These are phyloP conservation scores for Eurytoma adleriae DNA, from an alignment of 2,888 invertebrate genomes.

Conservation along the genomic window DNA sequence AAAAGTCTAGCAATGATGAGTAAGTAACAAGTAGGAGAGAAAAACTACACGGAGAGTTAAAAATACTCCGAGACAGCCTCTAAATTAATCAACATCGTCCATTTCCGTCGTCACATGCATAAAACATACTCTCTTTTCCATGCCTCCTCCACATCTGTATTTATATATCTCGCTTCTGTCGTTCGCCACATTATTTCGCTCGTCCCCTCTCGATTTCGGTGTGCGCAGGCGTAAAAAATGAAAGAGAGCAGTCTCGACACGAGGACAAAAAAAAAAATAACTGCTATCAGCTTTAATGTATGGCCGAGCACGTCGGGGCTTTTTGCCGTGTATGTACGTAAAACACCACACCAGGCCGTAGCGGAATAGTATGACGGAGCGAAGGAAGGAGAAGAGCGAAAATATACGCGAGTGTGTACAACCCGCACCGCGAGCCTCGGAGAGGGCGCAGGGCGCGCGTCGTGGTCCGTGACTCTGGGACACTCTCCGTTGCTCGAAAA, in stretches of 20 bases:
- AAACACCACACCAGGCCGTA: too few species aligned
- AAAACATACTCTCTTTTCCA: conserved; percentile 39
- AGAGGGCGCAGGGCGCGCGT: too few species aligned
- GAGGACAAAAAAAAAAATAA: conserved; percentile 9
- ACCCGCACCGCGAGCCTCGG: too few species aligned
- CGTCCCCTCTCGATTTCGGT: conserved; percentile 11
- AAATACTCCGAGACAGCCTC: conserved; percentile 1
- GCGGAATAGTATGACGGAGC: not conserved
- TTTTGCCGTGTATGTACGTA: conserved; percentile 1
- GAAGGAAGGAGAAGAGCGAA: not conserved
- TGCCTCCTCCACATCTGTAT: conserved; percentile 6
- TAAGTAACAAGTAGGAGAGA: too few species aligned
- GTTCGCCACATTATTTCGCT: conserved; percentile 46
- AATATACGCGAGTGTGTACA: not conserved
- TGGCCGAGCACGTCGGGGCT: conserved; percentile 43
- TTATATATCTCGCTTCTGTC: conserved; percentile 32
- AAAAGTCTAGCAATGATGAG: too few species aligned
- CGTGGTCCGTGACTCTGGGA: too few species aligned
- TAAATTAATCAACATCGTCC: conserved; percentile 43
- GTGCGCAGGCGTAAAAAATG: not conserved
- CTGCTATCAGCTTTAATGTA: conserved; percentile 46
- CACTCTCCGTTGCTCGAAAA: too few species aligned
- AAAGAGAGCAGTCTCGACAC: conserved; percentile 1
- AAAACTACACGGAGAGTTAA: too few species aligned
- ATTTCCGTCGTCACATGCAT: conserved; percentile 37